Base-by-base conservation (phyloP, 2,888 invertebrate genomes). In the Urechis unicinctus region DNA sequence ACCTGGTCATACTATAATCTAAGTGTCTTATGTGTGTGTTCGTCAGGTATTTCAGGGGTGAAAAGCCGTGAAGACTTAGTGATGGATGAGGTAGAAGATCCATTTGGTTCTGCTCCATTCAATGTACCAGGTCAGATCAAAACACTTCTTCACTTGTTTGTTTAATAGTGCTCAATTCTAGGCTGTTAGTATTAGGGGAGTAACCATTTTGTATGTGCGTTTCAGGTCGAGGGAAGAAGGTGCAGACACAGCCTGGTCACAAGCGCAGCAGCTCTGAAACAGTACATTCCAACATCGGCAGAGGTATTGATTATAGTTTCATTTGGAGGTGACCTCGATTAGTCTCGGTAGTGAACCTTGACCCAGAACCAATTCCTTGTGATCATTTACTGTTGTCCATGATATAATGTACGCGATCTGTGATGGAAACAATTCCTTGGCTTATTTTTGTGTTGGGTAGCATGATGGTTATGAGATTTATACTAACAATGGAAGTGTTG, bases 71-170 rank as follows among this genome's bases (percentile, higher is more conserved):
- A 86, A 74, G 85, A 85, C 70, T 78, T 85, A 57, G 85, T 85
- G 46, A 85, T 85, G 84, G 36, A 36, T 36, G 36, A 36, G 17
- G 9, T 51, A 0, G 45, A 43, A 17, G 81, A 82, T 67, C 89
- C 89, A 21, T 90, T 90, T 78, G 86, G 87, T 67, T 86, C 87
- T 66, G 89, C 89, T 56, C 90, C 90, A 24, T 89, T 90, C 75
- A 87, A 84, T 17, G 44, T 46, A 13, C 50, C 49, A 17, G 50
- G 55, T 50, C 6, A 25, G 49, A n/a, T n/a, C n/a, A n/a, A n/a
- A n/a, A n/a, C n/a, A n/a, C n/a, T n/a, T n/a, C n/a, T n/a, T n/a
- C n/a, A n/a, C n/a, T n/a, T n/a, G n/a, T n/a, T n/a, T n/a, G n/a
- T n/a, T n/a, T n/a, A n/a, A n/a, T n/a, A n/a, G n/a, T n/a, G n/a